Percentiles rank a stretch among this genome's conserved stretches.
phyloP scores from a whole-genome alignment of 2,888 invertebrate genomes.

The Gymnocheta viridis region DNA sequence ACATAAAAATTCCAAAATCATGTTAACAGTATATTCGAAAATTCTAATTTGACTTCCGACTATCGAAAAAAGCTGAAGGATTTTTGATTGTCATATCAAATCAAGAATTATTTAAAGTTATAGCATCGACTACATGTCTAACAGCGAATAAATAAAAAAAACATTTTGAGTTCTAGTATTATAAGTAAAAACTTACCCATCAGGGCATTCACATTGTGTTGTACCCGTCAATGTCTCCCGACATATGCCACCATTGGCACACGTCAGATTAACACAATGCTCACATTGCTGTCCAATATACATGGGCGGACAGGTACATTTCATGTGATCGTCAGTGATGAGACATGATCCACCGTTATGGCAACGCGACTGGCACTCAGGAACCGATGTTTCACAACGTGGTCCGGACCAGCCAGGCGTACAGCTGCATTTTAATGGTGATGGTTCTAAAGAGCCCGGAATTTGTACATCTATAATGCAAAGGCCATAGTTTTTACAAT shows the following conservation, averaged over 20 bases:
- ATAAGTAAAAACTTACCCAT: conserved; percentile 83
- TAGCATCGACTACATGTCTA: no score
- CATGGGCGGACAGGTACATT: conserved; percentile 84
- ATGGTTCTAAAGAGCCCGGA: conserved; percentile 77
- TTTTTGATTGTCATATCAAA: no score
- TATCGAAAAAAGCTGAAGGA: no score
- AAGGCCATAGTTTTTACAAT: conserved; percentile 86
- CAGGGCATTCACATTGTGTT: conserved; percentile 84
- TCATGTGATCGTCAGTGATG: conserved; percentile 79
- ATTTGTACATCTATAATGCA: conserved; percentile 82
- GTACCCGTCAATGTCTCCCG: conserved; percentile 80
- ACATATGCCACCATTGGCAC: conserved; percentile 86
- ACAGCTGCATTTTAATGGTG: conserved; percentile 84
- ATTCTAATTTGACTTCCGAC: no score
- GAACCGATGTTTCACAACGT: conserved; percentile 85
- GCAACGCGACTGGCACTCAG: conserved; percentile 84
- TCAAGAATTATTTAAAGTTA: no score
- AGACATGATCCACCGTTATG: conserved; percentile 85
- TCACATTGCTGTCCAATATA: conserved; percentile 84
- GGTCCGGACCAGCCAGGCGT: conserved; percentile 86
- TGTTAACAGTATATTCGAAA: no score
- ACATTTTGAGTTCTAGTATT: no score
- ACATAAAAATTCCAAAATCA: no score
- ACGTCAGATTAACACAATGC: conserved; percentile 84
- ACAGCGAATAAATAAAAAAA: no score